These are phyloP conservation scores for Rhynchonycteris naso DNA, from an alignment of 2,797 vertebrate species.

Conservation along the genomic window DNA sequence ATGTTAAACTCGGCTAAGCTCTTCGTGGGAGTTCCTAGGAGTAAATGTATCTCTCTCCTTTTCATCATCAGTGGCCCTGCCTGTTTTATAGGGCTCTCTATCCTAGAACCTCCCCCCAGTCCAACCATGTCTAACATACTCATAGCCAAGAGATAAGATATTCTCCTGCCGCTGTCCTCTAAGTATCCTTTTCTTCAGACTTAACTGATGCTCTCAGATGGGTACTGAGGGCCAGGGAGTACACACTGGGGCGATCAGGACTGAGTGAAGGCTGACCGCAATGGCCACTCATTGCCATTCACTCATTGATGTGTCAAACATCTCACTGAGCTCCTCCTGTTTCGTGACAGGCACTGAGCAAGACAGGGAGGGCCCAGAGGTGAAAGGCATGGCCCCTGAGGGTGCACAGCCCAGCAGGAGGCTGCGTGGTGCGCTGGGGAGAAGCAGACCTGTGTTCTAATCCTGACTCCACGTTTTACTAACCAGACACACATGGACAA, in stretches of 20 bases:
- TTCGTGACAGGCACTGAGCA: background rate
- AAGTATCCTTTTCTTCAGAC: background rate
- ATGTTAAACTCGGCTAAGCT: background rate
- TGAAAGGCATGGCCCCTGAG: background rate
- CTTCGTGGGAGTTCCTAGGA: conserved; percentile 12
- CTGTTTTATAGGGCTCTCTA: background rate
- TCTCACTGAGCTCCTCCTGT: background rate
- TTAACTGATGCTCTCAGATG: background rate
- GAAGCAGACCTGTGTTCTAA: background rate
- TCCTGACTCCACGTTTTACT: background rate
- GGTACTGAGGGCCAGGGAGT: background rate
- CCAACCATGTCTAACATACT: background rate
- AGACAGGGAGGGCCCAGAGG: background rate
- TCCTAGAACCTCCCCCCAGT: background rate
- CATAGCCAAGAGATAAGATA: background rate
- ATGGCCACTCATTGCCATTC: background rate
- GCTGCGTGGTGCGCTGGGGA: background rate
- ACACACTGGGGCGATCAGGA: background rate
- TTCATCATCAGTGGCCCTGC: background rate
- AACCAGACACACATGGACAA: background rate
- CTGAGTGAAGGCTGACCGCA: background rate
- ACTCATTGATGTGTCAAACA: background rate
- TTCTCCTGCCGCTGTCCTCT: background rate
- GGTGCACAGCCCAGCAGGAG: background rate
- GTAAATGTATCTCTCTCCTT: background rate